Percentiles rank a stretch among this genome's conserved stretches.
phyloP scores from a whole-genome alignment of 2,888 invertebrate genomes.

The Cheilosia pagana region DNA sequence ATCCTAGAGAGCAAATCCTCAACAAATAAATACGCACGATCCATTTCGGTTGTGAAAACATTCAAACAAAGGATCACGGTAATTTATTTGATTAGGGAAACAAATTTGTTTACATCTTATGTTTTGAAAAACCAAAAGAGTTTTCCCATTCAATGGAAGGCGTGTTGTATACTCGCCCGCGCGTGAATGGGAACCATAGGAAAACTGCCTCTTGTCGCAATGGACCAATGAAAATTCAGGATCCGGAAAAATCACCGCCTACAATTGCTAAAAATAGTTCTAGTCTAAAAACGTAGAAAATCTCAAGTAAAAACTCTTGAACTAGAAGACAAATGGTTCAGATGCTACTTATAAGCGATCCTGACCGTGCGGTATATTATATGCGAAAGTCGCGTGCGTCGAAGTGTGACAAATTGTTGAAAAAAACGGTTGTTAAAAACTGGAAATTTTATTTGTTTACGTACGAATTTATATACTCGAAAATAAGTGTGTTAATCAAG shows the following conservation, averaged over 20 bases:
- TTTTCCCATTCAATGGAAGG: constrained; percentile 38
- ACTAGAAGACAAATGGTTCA: constrained; percentile 73
- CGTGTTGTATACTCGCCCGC: constrained; percentile 49
- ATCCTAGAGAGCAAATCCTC: constrained; percentile 21
- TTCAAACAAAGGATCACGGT: constrained; percentile 29
- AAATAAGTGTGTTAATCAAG: background rate
- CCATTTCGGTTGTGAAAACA: constrained; percentile 19
- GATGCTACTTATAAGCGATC: constrained; percentile 74
- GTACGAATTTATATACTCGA: background rate
- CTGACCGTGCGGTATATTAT: constrained; percentile 19
- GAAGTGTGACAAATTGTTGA: constrained; percentile 14
- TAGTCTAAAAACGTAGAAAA: constrained; percentile 57
- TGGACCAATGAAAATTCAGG: constrained; percentile 52
- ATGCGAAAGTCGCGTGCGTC: background rate
- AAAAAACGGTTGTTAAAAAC: background rate
- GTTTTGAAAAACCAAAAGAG: constrained; percentile 3
- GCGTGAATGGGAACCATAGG: constrained; percentile 20
- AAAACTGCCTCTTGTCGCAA: constrained; percentile 6
- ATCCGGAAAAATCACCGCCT: constrained; percentile 78
- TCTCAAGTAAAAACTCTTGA: constrained; percentile 71
- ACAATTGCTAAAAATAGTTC: constrained; percentile 82
- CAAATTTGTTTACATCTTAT: constrained; percentile 43
- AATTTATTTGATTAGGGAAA: constrained; percentile 51
- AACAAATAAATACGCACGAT: constrained; percentile 30
- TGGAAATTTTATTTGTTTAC: background rate